Evolutionary conservation across 2,113 vertebrate species (phyloP).

Genomic region (Cheilinus undulatus): DNA sequence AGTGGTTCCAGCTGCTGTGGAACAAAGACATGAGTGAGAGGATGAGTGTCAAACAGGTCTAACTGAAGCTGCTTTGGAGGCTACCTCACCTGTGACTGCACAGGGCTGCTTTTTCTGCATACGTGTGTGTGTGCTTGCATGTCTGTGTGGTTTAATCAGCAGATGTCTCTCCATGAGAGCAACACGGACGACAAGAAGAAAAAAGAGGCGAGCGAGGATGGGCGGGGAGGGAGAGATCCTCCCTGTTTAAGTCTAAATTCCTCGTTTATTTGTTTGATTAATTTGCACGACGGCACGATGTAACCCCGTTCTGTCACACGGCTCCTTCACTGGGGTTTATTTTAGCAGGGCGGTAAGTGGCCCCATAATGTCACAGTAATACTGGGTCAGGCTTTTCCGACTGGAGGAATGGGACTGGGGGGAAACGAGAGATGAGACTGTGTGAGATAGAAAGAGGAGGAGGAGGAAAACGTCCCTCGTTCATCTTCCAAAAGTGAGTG

Average conservation of each 20-base stretch:
- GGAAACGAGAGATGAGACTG: slow-evolving; percentile 43
- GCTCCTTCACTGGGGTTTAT: slow-evolving; percentile 79
- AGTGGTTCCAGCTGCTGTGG: background rate
- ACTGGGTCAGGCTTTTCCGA: slow-evolving; percentile 81
- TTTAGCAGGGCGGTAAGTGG: slow-evolving; percentile 79
- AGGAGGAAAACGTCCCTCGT: slow-evolving; percentile 73
- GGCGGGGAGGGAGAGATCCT: slow-evolving; percentile 39
- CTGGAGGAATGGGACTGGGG: slow-evolving; percentile 65
- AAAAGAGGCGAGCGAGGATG: background rate
- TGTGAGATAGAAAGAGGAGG: slow-evolving; percentile 38
- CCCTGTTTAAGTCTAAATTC: slow-evolving; percentile 71
- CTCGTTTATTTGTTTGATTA: slow-evolving; percentile 82
- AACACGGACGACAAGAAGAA: slow-evolving; percentile 17
- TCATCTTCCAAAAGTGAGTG: slow-evolving; percentile 77
- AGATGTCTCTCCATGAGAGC: slow-evolving; percentile 6
- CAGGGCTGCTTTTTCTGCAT: slow-evolving; percentile 21
- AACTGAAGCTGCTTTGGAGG: slow-evolving; percentile 4
- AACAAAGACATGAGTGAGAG: background rate
- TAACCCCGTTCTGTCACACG: slow-evolving; percentile 81
- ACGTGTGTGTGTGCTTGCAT: background rate
- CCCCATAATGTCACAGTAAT: slow-evolving; percentile 83
- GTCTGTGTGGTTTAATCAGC: slow-evolving; percentile 23
- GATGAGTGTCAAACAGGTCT: slow-evolving; percentile 23
- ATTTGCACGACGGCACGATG: slow-evolving; percentile 61
- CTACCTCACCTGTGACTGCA: slow-evolving; percentile 20